Evolutionary conservation across 2,113 vertebrate genomes (phyloP), one percentile per base, ranked within the genome.

Genomic region (Gorsachius goisagi): DNA sequence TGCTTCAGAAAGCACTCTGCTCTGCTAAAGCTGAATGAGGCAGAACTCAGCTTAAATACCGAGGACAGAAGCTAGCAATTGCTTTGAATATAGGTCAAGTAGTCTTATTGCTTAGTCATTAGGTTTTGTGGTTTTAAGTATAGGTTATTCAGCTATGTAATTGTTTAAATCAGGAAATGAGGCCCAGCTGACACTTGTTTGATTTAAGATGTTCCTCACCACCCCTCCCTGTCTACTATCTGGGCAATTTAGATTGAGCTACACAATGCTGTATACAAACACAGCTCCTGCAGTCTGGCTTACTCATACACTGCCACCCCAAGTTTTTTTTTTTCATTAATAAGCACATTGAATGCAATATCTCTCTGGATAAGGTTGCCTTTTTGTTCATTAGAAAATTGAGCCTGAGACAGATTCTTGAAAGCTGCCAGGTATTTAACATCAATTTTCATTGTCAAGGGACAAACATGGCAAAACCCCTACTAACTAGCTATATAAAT

Each of bases 41-140:
- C 50, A 94, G 39, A 95, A 68, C 69, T 92, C 69, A 60, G 18
- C 60, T 87, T 84, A 89, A 93, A 91, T 49, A 76, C 5, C 66
- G 67, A 90, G 73, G 52, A 71, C 14, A 73, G 37, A 60, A 96
- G 59, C 24, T 58, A 71, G 44, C 50, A 92, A 39, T 75, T 96
- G 82, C 58, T 92, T 90, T 74, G 63, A 95, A 90, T 90, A 71
- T 45, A 97, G 82, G 63, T 88, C 77, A 94, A 93, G 74, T 53
- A 84, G 73, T 68, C 73, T 82, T 91, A 88, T n/a, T 90, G 47
- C 58, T 95, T 93, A 94, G 89, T 96, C 84, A 90, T 89, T 88
- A 79, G 69, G 27, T 73, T 94, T 96, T 74, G 53, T 87, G 78
- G 2, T 79, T 95, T 91, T 87, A 89, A 89, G 74, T 90, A 80